A percentile compares a stretch with the other conserved stretches of the same genome.
phyloP scores from a whole-genome alignment of 2,888 invertebrate species.

The Sesamia inferens region DNA sequence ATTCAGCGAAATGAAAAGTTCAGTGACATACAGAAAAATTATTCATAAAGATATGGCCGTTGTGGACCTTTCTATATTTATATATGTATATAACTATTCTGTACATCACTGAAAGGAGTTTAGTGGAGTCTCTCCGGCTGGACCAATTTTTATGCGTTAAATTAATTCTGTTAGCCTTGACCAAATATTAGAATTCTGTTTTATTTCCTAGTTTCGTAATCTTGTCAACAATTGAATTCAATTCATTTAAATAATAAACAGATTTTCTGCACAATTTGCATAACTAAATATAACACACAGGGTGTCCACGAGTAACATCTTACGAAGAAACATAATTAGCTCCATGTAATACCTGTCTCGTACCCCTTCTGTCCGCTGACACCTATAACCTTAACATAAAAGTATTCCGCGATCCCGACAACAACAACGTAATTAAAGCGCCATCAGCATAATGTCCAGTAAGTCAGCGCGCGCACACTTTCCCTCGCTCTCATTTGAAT shows the following conservation, averaged over 20 bases:
- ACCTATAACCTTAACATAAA: background rate
- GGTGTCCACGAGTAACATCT: background rate
- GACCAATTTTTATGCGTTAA: background rate
- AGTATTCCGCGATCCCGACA: conserved; percentile 20
- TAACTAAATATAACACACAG: background rate
- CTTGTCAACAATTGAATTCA: background rate
- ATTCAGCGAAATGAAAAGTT: background rate
- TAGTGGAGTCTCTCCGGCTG: background rate
- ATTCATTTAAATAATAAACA: conserved; percentile 1
- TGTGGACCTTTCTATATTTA: background rate
- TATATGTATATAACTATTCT: background rate
- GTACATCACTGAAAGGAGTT: background rate
- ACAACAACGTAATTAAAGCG: conserved; percentile 43
- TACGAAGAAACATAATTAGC: background rate
- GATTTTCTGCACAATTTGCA: background rate
- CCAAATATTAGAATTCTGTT: background rate
- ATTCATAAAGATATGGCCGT: too few relatives aligned
- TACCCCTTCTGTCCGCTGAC: background rate
- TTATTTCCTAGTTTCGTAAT: background rate
- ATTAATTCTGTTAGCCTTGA: background rate
- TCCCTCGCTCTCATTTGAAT: conserved; percentile 73
- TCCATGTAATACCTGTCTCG: background rate
- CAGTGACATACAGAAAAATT: too few relatives aligned
- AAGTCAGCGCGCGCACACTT: conserved; percentile 69
- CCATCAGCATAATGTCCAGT: conserved; percentile 41